These are phyloP conservation scores for Tenualosa thibaudeaui DNA, from an alignment of 2,797 vertebrate species.

Conservation along the genomic window DNA sequence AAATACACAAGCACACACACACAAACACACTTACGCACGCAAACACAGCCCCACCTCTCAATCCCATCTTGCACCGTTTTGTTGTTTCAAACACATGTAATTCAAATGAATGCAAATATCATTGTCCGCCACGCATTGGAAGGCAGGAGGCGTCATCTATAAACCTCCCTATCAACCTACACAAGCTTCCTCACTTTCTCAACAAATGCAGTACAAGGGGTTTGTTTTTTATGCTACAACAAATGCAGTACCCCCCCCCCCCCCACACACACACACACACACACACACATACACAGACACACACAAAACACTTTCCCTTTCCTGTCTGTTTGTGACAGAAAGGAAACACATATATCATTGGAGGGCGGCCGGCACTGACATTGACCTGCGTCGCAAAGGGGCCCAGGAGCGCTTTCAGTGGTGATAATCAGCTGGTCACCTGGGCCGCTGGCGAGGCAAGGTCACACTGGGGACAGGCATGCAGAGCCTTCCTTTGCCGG, in stretches of 20 bases:
- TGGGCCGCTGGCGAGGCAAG: constrained; percentile 34
- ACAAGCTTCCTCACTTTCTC: constrained; percentile 38
- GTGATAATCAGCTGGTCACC: constrained; percentile 43
- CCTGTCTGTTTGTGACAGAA: background rate
- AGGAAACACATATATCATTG: constrained; percentile 19
- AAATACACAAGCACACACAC: background rate
- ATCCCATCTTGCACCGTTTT: constrained; percentile 22
- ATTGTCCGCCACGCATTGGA: constrained; percentile 35
- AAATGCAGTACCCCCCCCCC: background rate
- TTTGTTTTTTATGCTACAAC: background rate
- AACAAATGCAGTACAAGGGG: constrained; percentile 11
- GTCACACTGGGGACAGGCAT: constrained; percentile 30
- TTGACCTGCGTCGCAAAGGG: constrained; percentile 37
- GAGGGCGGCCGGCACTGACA: constrained; percentile 24
- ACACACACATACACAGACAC: background rate
- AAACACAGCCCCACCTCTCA: background rate
- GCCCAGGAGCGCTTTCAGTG: constrained; percentile 26
- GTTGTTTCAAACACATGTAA: constrained; percentile 48
- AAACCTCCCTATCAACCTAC: constrained; percentile 34
- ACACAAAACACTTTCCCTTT: background rate
- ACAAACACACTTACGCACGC: background rate
- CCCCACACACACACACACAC: background rate
- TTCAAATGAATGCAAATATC: constrained; percentile 53
- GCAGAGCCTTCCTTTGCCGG: background rate
- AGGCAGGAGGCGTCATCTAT: constrained; percentile 16